Conservation (phyloP, 2,888 invertebrate species). For the Drosophila prolongata region DNA sequence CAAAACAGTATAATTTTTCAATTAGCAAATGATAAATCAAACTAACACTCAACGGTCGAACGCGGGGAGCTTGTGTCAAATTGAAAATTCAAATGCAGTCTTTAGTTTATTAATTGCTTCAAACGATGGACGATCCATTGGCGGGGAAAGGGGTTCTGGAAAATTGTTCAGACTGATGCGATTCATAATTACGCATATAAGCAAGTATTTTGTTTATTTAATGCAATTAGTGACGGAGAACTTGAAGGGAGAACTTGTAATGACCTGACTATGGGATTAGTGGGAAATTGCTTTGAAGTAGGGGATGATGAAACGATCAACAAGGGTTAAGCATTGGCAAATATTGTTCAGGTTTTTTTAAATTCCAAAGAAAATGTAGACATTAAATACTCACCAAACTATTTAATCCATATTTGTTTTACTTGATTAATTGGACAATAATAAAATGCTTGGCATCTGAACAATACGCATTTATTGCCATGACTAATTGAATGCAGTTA, state of each 20-base stretch:
- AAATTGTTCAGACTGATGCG: constrained; percentile 21
- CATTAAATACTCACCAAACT: no score
- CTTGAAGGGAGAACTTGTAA: constrained; percentile 28
- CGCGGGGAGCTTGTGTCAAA: constrained; percentile 45
- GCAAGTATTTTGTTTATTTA: constrained; percentile 50
- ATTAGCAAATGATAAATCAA: constrained; percentile 80
- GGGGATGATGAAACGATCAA: constrained; percentile 13
- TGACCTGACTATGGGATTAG: constrained; percentile 23
- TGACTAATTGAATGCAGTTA: neutral
- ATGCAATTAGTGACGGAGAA: constrained; percentile 20
- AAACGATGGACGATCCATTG: constrained; percentile 1
- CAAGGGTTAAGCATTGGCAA: constrained; percentile 6
- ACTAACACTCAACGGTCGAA: constrained; percentile 61
- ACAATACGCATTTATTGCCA: neutral
- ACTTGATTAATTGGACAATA: no score
- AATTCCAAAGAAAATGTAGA: neutral
- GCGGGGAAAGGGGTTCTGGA: constrained; percentile 6
- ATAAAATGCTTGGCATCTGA: no score
- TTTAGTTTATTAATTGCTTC: constrained; percentile 67
- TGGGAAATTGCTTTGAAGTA: constrained; percentile 1
- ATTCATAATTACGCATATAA: constrained; percentile 63
- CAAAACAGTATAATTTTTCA: constrained; percentile 76
- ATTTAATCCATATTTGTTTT: no score
- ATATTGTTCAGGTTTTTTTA: constrained; percentile 5
- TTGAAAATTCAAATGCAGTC: constrained; percentile 64